Evolutionary conservation across 2,113 vertebrate genomes (phyloP), one percentile per base, ranked within the genome.

Genomic region (Hiodon alosoides): DNA sequence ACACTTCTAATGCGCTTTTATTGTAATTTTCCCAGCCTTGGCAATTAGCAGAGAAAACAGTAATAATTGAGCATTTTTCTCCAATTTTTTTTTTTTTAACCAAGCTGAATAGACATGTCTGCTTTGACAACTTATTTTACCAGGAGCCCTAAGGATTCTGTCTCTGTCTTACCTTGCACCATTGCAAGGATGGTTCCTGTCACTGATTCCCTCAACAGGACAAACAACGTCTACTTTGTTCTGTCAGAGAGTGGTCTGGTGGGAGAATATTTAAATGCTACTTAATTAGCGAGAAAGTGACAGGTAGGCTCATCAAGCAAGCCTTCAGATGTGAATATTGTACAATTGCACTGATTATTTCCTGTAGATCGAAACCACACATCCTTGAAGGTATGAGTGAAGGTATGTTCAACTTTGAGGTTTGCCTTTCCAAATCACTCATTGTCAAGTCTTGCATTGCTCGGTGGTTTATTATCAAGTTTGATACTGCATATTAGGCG

Each of bases 11-110:
- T 31, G 31, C 31, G 31, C 31, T 31, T 31, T 31, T 31, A 31
- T 31, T 31, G 2, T 31, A 31, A 31, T 31, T 31, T 91, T 88
- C 80, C 83, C 81, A 77, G 88, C 88, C 91, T 82, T 76, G 83
- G 89, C 83, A 92, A 90, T 90, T 88, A 87, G 82, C 80, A 85
- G 87, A 90, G 87, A 91, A 90, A 88, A 90, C 88, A 89, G 87
- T 86, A 91, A 89, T 92, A 87, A 86, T 85, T 90, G 83, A 85
- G 87, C 91, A 90, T 89, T 86, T 87, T 78, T 80, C 78, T 87
- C 79, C 48, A 47, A 4, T 10, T 5, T 53, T 57, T 47, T 53
- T 46, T 53, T 13, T 80, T 73, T 90, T 86, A 90, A 87, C 88
- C 82, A 83, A 87, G 88, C 83, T 82, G 82, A 90, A 86, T 77